These are phyloP conservation scores for Elysia chlorotica DNA, from an alignment of 1,140 invertebrate species.

Conservation along the genomic window DNA sequence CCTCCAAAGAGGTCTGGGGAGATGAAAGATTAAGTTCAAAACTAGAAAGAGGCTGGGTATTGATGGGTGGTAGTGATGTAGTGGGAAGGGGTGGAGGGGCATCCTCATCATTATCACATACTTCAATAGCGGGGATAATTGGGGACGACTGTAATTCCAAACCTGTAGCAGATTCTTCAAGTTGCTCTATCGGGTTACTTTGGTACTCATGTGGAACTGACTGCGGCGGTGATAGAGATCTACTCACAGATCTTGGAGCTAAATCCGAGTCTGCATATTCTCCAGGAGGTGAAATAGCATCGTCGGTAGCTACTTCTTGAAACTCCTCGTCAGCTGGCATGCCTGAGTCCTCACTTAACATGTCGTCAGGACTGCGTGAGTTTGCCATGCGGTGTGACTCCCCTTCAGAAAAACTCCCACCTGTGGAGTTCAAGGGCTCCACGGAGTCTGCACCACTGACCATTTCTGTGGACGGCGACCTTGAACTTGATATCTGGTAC, in stretches of 20 bases:
- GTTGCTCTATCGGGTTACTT: too few species aligned
- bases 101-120: neutral
- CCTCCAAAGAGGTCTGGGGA: neutral
- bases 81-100: too few species aligned
- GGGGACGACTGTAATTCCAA: too few species aligned
- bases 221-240: too few species aligned
- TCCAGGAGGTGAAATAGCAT: neutral
- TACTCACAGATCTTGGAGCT: too few species aligned
- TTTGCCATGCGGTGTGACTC: neutral
- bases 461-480: neutral
- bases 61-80: neutral
- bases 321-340: constrained; percentile 5
- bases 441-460: neutral
- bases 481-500: too few species aligned
- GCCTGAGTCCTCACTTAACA: constrained; percentile 10
- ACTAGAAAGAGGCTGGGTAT: neutral
- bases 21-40: too few species aligned
- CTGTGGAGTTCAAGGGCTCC: neutral
- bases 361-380: neutral
- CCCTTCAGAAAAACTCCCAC: neutral
- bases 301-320: constrained; percentile 4
- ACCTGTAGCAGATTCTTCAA: too few species aligned
- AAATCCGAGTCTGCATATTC: neutral
- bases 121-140: neutral
- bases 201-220: too few species aligned